Conservation (phyloP, 1,140 invertebrate genomes). For the Drosophila ficusphila region DNA sequence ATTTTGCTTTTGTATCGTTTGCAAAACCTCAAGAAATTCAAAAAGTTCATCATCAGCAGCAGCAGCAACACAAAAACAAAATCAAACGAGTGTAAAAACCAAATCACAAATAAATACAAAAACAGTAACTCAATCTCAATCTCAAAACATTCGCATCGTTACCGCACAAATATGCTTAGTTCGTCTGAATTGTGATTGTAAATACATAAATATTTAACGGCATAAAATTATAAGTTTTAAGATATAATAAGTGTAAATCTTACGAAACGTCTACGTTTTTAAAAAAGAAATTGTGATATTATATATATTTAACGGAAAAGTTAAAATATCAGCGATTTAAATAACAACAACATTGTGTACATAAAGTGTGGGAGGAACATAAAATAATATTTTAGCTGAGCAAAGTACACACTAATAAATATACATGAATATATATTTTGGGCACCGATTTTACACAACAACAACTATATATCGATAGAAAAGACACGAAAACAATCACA, state of each 20-base stretch:
- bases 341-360: constrained; percentile 40
- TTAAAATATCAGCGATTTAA: constrained; percentile 20
- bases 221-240: constrained; percentile 22
- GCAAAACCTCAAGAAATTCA: constrained; percentile 78
- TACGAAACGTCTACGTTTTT: constrained; percentile 74
- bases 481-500: constrained; percentile 80
- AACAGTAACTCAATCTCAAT: constrained; percentile 43
- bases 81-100: constrained; percentile 10
- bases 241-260: constrained; percentile 70
- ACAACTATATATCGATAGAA: constrained; percentile 64
- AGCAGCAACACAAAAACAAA: constrained; percentile 6
- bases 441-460: constrained; percentile 71
- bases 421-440: constrained; percentile 72
- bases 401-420: constrained; percentile 59
- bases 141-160: constrained; percentile 69
- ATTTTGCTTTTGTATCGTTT: constrained; percentile 83
- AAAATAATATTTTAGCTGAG: constrained; percentile 60
- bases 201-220: constrained; percentile 65
- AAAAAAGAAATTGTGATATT: constrained; percentile 80
- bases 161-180: constrained; percentile 56
- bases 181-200: constrained; percentile 70
- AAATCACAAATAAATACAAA: constrained; percentile 29
- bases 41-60: constrained; percentile 59
- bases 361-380: constrained; percentile 37
- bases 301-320: constrained; percentile 50